phyloP scores from a whole-genome alignment of 2,113 vertebrate genomes.

The Natator depressus region DNA sequence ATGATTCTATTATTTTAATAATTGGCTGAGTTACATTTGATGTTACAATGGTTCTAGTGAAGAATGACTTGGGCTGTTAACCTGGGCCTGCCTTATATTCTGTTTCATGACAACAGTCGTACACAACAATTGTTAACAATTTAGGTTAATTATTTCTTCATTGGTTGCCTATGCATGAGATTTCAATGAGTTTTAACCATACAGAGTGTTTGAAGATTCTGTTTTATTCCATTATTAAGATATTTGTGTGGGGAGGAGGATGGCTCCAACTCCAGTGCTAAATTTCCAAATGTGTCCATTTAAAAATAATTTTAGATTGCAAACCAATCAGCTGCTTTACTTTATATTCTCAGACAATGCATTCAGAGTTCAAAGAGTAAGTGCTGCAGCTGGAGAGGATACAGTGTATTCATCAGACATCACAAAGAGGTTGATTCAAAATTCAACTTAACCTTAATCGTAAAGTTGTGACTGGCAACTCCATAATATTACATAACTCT shows the following conservation, averaged over 20 bases:
- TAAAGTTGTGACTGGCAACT: not conserved
- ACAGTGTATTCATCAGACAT: not conserved
- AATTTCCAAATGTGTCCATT: rapidly evolving
- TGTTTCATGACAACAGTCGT: not conserved
- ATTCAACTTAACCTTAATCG: not conserved
- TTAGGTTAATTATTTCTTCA: not conserved
- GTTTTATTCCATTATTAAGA: not conserved
- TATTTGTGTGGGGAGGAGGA: not conserved
- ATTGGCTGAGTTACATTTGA: not conserved
- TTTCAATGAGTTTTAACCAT: not conserved
- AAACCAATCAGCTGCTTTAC: not conserved
- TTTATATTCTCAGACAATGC: not conserved
- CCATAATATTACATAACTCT: not conserved
- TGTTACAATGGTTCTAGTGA: not conserved
- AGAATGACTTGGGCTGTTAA: not conserved
- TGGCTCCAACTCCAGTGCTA: not conserved
- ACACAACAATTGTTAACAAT: not conserved
- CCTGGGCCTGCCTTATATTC: not conserved
- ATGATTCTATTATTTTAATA: not conserved
- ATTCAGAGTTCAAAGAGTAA: not conserved
- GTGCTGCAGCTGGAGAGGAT: not conserved
- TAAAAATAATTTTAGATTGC: not conserved
- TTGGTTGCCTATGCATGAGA: not conserved
- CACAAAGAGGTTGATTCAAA: not conserved
- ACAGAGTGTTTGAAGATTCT: not conserved